Evolutionary conservation across 2,888 invertebrate species (phyloP), one percentile per base, ranked within the genome.

Genomic region (Sinohyriopsis cumingii): DNA sequence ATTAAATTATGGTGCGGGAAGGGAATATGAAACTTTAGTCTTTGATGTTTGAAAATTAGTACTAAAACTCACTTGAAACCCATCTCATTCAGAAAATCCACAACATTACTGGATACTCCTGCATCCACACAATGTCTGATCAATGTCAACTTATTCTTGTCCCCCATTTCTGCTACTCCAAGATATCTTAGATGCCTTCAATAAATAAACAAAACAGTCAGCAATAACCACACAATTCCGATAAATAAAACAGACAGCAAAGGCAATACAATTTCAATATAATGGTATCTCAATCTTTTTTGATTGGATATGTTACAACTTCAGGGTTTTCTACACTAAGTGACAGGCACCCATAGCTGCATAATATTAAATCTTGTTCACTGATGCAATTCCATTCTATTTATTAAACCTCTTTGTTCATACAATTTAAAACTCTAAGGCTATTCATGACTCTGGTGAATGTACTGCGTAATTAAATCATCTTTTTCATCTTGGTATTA

Each of bases 111-210:
- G 82, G 95, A 96, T 76, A 96, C 96, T 0, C 96, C 96, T 79
- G 97, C 95, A 88, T 98, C 98, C 69, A 98, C 94, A 86, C 96
- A 96, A 55, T 95, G 97, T 55, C 98, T 92, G 4, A 98, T 95
- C 25, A 98, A 93, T 0, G 98, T 97, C 0, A 96, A 96, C 12
- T 96, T 92, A 68, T 93, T 94, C 89, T 96, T 96, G 88, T 96
- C 96, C 25, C 90, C 96, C 1, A 96, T 90, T 89, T 97, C 97
- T 24, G 96, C 95, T 86, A 96, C 95, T 0, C 98, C 97, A 77
- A 97, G 94, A 87, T 98, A 98, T 5, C 97, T 92, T 65, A 98
- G 91, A 89, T 98, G 97, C 92, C 94, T 89, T 79, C 33, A 73
- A 65, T 54, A 75, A 28, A 66, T 9, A 55, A 64, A 45, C 1